Evolutionary conservation across 2,888 invertebrate species (phyloP).

Genomic region (Euzophera pinguis): DNA sequence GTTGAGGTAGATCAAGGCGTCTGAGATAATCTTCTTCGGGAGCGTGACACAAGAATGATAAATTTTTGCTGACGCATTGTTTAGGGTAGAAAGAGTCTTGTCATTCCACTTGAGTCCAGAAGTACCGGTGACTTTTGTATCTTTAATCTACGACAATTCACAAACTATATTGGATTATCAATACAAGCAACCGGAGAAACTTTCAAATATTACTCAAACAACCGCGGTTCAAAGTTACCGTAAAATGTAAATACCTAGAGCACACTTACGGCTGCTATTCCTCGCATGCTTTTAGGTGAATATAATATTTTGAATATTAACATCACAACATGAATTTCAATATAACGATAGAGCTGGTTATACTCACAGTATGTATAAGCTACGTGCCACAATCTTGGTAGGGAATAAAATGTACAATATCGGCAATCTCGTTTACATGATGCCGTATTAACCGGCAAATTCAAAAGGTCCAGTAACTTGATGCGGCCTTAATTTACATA

Average conservation of each 20-base stretch:
- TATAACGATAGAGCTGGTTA: constrained; percentile 41
- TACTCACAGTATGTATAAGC: constrained; percentile 22
- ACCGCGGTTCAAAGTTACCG: constrained; percentile 25
- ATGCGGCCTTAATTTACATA: constrained; percentile 65
- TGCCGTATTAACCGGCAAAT: constrained; percentile 34
- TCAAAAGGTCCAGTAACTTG: constrained; percentile 41
- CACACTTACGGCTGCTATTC: constrained; percentile 34
- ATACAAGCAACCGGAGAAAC: not conserved
- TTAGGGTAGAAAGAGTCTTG: constrained; percentile 40
- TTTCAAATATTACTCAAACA: constrained; percentile 7
- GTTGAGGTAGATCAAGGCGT: constrained; percentile 55
- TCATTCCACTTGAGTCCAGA: constrained; percentile 24
- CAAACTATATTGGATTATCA: constrained; percentile 8
- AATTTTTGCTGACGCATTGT: constrained; percentile 65
- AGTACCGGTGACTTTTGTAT: constrained; percentile 32
- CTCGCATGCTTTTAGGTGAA: constrained; percentile 45
- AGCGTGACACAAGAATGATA: constrained; percentile 60
- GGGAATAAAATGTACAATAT: constrained; percentile 33
- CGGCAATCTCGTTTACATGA: constrained; percentile 33
- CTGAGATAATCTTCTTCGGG: constrained; percentile 54
- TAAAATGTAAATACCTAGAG: constrained; percentile 36
- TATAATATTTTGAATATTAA: constrained; percentile 45
- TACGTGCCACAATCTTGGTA: constrained; percentile 37
- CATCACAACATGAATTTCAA: constrained; percentile 50
- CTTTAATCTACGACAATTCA: constrained; percentile 10